A percentile compares a stretch with the other conserved stretches of the same genome.
Evolutionary conservation across 1,140 invertebrate genomes (phyloP).

Genomic region (Araneus ventricosus): DNA sequence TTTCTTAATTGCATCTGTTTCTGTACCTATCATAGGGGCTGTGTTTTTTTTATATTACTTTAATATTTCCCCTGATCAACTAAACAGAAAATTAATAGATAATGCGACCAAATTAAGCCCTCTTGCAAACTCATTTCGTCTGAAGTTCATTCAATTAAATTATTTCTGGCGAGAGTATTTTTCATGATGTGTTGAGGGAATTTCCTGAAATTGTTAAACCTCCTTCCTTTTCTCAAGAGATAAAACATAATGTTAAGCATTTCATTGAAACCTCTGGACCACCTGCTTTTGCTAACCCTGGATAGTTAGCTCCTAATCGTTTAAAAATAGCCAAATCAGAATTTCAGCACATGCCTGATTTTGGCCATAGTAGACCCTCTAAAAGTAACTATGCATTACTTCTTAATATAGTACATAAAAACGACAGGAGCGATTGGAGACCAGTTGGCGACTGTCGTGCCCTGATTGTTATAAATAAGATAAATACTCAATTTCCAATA

Average conservation of each 20-base stretch:
- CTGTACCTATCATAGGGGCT: not conserved
- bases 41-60: not conserved
- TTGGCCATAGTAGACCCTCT: no score
- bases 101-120: no score
- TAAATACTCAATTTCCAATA: no score
- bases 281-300: not conserved
- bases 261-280: not conserved
- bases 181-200: not conserved
- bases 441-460: no score
- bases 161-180: not conserved
- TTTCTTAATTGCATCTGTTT: not conserved
- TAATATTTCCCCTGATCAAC: not conserved
- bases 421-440: no score
- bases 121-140: no score
- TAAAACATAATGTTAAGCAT: not conserved
- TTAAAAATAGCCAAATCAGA: no score
- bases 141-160: slow-evolving; percentile 62
- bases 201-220: not conserved
- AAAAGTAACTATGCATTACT: no score
- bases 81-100: no score
- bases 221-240: not conserved
- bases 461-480: no score
- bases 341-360: no score
- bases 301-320: not conserved
- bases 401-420: no score